A percentile compares a stretch with the other conserved stretches of the same genome.
phyloP scores from a whole-genome alignment of 1,140 invertebrate genomes.

The Rhysida immarginata region DNA sequence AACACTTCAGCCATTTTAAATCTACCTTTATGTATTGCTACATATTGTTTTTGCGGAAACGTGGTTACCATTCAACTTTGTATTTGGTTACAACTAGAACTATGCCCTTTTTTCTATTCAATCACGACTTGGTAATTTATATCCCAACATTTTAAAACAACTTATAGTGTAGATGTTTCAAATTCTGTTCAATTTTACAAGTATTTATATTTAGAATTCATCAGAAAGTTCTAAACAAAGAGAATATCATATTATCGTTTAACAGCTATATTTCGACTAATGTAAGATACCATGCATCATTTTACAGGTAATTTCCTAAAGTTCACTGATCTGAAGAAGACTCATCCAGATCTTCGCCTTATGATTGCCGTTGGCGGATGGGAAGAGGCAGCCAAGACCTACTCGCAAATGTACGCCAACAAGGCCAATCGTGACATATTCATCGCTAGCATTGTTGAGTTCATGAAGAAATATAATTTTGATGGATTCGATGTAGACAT shows the following conservation, averaged over 20 bases:
- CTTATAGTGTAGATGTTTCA: constrained; percentile 4
- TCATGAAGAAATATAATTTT: constrained; percentile 26
- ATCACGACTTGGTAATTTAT: too few species aligned
- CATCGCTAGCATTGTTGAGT: constrained; percentile 23
- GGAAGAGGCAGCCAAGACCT: constrained; percentile 25
- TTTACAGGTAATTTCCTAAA: constrained; percentile 58
- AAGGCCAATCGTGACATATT: constrained; percentile 20
- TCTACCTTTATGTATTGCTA: too few species aligned
- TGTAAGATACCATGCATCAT: too few species aligned
- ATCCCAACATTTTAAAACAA: constrained; percentile 5
- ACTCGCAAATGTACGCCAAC: constrained; percentile 25
- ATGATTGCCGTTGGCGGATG: constrained; percentile 54
- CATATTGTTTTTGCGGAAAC: too few species aligned
- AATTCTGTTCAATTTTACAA: constrained; percentile 8
- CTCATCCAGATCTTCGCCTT: constrained; percentile 56
- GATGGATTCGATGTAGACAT: constrained; percentile 33
- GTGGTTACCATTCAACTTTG: too few species aligned
- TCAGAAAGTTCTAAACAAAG: too few species aligned
- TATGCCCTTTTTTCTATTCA: too few species aligned
- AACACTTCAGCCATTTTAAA: too few species aligned
- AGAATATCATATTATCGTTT: background rate
- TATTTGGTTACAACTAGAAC: too few species aligned
- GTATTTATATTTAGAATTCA: background rate
- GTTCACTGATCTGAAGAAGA: constrained; percentile 54
- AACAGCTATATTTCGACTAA: background rate